Evolutionary conservation across 2,113 vertebrate genomes (phyloP).

Genomic region (Hippocampus abdominalis): DNA sequence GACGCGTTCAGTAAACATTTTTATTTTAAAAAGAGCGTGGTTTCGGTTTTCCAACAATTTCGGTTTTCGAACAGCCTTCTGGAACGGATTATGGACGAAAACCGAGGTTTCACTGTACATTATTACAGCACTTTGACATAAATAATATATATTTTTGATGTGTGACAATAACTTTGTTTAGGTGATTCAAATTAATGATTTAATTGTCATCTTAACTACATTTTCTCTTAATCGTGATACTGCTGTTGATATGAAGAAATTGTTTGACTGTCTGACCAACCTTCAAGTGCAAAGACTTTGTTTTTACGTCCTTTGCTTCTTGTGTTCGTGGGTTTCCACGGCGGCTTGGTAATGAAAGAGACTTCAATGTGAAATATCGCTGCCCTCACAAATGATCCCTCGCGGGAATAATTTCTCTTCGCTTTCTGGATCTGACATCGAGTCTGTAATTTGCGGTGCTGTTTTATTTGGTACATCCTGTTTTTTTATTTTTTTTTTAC

Average conservation of each 20-base stretch:
- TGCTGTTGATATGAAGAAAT: not conserved
- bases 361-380: not conserved
- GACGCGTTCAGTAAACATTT: too few species aligned
- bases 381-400: not conserved
- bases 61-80: too few species aligned
- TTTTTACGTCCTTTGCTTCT: not conserved
- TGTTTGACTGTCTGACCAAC: not conserved
- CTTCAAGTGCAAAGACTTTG: not conserved
- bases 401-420: not conserved
- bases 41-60: too few species aligned
- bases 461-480: not conserved
- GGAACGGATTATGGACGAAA: too few species aligned
- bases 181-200: not conserved
- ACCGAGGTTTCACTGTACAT: too few species aligned
- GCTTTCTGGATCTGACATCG: not conserved
- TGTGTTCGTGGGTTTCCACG: not conserved
- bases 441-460: not conserved
- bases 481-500: not conserved
- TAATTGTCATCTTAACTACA: not conserved
- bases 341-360: slow-evolving; percentile 1
- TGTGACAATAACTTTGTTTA: not conserved
- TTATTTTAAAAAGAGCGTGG: too few species aligned
- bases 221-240: not conserved
- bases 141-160: too few species aligned
- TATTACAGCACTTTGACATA: too few species aligned